Conservation (phyloP, 2,888 invertebrate species). For the Cephalotes varians region DNA sequence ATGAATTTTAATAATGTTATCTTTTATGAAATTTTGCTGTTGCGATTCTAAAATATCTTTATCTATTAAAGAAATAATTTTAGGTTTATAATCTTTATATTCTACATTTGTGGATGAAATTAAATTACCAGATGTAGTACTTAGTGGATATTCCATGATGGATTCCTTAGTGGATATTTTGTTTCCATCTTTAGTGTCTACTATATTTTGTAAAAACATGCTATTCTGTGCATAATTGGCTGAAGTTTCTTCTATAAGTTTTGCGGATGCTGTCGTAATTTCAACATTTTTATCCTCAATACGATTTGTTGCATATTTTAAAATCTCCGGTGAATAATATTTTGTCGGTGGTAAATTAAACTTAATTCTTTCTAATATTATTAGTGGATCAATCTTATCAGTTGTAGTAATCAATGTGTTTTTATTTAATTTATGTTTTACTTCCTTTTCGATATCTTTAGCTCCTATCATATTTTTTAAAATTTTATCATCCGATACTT, state of each 20-base stretch:
- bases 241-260: neutral
- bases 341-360: constrained; percentile 64
- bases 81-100: neutral
- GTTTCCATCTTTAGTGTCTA: neutral
- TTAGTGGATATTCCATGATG: neutral
- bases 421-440: neutral
- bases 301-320: constrained; percentile 72
- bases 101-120: constrained; percentile 17
- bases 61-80: neutral
- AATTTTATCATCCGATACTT: neutral
- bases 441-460: neutral
- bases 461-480: neutral
- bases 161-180: neutral
- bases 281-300: neutral
- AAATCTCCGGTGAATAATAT: constrained; percentile 74
- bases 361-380: constrained; percentile 21
- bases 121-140: neutral
- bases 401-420: neutral
- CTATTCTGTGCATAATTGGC: neutral
- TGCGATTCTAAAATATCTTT: neutral
- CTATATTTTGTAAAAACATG: neutral
- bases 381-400: constrained; percentile 7
- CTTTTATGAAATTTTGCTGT: neutral
- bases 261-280: neutral
- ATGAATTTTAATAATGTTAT: constrained; percentile 32